Base-by-base conservation (phyloP, 2,888 invertebrate genomes). In the Choristoneura rosaceana region DNA sequence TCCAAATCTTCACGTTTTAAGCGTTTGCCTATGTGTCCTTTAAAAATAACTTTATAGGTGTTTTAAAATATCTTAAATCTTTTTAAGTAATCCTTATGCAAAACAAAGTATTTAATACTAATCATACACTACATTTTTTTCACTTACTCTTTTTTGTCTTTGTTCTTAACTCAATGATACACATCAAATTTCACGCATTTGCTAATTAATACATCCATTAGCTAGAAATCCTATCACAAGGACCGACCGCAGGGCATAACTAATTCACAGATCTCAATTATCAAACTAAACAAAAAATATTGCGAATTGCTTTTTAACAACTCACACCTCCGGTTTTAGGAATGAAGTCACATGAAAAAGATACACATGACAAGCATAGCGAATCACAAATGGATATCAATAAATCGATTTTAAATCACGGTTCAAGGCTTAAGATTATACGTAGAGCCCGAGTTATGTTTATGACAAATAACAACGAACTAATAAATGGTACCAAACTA, bases 381-480 rank as follows among this genome's bases (percentile, higher is more conserved):
- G 47, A 71, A 71, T 68, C 47, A 55, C 38, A 71, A 71, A 71
- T 71, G 33, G 33, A 68, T 71, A 62, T 67, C 67, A 71, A 71
- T 67, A 62, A 67, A 67, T 71, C 62, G 62, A 60, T 65, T 25
- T 8, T 52, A 33, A 15, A 43, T 34, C 52, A 66, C 9, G 17
- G 33, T 33, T 61, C 17, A 10, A 25, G 15, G 4, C 43, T 61
- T 12, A 41, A 9, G 59, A 59, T 59, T 34, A n/a, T 38, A 17
- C 38, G 15, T 9, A 38, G 59, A 7, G 59, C 38, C 34, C n/a
- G 38, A 59, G 38, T 33, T 34, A n/a, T 59, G 14, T n/a, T 4
- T 38, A 58, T 33, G 14, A n/a, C 14, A 59, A 59, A 59, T 55
- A 12, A 25, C 12, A 17, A 10, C 55, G 55, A 25, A 25, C 25